Evolutionary conservation across 2,888 invertebrate species (phyloP), one percentile per base, ranked within the genome.

Genomic region (Caenorhabditis doughertyi): DNA sequence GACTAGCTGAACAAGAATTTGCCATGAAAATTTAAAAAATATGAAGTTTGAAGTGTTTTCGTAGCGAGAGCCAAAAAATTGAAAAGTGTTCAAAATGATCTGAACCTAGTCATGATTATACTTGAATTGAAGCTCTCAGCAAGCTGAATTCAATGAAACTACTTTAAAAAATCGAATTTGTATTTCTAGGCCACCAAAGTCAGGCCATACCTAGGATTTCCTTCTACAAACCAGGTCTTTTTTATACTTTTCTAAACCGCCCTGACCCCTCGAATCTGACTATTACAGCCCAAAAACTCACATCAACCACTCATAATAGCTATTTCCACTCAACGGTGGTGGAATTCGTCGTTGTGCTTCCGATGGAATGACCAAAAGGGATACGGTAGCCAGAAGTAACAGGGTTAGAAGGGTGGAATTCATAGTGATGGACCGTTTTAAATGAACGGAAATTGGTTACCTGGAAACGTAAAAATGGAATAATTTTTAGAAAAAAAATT

Each of bases 261-360:
- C 7, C 25, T 23, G 8, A 51, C 5, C 23, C 23, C 49, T 4
- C 13, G 23, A 53, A 9, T 3, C 13, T 27, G 7, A n/a, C n/a
- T n/a, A 23, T 47, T 18, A 18, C 32, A 18, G n/a, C 18, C 11
- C n/a, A 2, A 8, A 23, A 58, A 60, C 70, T 70, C 16, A 77
- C 77, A 77, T 70, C 27, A 77, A 55, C 62, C 67, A 68, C n/a
- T 71, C 77, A 27, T 70, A 71, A 29, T 77, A 68, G 35, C 35
- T 77, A 55, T 68, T 62, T 8, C 77, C 25, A 53, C 60, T 56
- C 2, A 62, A n/a, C n/a, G n/a, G 23, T 27, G 70, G 35, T 18
- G 70, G 70, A 44, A 77, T 53, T 5, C 70, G 47, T 16, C 68
- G 77, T 32, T 77, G 62, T 21, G 47, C 77, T 3, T 67, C 58